Base-by-base conservation (phyloP, 2,797 vertebrate genomes). In the Acipenser oxyrinchus region DNA sequence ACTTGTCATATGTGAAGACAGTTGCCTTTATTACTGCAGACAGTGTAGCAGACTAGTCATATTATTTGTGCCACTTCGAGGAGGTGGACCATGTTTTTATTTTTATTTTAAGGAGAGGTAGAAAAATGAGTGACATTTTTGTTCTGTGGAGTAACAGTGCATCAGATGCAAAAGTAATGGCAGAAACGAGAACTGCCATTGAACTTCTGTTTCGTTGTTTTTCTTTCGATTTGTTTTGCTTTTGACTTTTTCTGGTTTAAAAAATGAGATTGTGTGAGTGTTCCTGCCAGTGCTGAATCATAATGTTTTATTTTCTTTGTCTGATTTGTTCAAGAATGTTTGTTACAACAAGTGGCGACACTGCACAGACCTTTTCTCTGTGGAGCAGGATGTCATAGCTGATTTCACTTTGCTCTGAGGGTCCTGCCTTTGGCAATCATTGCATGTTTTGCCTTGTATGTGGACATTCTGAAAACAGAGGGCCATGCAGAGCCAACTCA, bases 1-100 rank as follows among this genome's bases (percentile, higher is more conserved):
- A 23, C 10, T 15, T 23, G 60, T 62, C 18, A 3, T 37, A 15
- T 37, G 11, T 62, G 18, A 7, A 62, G n/a, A 62, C 6, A 10
- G 15, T 62, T 10, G 10, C 50, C 53, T 65, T 3, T 52, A 66
- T 72, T 15, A 68, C 18, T 55, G 65, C 49, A 0, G 68, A 79
- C 75, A 66, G 68, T 71, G 77, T 67, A 81, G 82, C 80, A 75
- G 74, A 77, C 71, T 10, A 3, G 51, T 48, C 18, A 51, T 65
- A 37, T 65, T 65, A 51, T 18, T 18, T 18, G 12, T 11, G 37
- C 15, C 51, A 10, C 49, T 64, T 10, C 18, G 49, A 15, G n/a
- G 18, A 51, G 2, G 10, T 10, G 11, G 53, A 65, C 13, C 7
- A 12, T 55, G 7, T 52, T 60, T 18, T 18, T n/a, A n/a, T 18